Evolutionary conservation across 2,113 vertebrate species (phyloP).

Genomic region (Tachuris rubrigastra): DNA sequence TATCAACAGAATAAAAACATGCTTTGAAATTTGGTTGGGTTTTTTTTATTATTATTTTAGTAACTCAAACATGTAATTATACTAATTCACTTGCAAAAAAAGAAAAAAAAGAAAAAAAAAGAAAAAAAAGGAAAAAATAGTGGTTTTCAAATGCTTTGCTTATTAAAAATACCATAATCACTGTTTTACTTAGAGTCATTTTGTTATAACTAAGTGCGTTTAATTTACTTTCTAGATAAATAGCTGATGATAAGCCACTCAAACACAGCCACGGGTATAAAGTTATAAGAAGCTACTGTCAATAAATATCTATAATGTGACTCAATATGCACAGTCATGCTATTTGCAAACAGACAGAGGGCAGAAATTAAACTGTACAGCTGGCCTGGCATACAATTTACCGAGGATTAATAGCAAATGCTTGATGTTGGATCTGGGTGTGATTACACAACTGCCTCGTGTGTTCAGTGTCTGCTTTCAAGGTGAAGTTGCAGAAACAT

Average conservation of each 20-base stretch:
- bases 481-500: background rate
- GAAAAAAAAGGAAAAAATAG: background rate
- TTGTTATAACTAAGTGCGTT: background rate
- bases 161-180: background rate
- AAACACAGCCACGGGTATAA: background rate
- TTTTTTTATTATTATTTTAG: background rate
- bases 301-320: background rate
- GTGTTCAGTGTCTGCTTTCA: background rate
- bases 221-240: background rate
- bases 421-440: background rate
- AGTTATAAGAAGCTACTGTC: background rate
- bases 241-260: background rate
- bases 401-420: background rate
- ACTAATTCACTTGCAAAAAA: background rate
- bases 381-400: background rate
- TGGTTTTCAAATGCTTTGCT: background rate
- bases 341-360: constrained; percentile 17
- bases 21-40: background rate
- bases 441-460: background rate
- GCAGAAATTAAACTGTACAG: constrained; percentile 6
- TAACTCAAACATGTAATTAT: constrained; percentile 12
- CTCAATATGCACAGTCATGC: background rate
- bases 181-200: background rate
- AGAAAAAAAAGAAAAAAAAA: background rate
- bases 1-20: background rate